Evolutionary conservation across 2,113 vertebrate species (phyloP).

Genomic region (Microcebus griseorufus): DNA sequence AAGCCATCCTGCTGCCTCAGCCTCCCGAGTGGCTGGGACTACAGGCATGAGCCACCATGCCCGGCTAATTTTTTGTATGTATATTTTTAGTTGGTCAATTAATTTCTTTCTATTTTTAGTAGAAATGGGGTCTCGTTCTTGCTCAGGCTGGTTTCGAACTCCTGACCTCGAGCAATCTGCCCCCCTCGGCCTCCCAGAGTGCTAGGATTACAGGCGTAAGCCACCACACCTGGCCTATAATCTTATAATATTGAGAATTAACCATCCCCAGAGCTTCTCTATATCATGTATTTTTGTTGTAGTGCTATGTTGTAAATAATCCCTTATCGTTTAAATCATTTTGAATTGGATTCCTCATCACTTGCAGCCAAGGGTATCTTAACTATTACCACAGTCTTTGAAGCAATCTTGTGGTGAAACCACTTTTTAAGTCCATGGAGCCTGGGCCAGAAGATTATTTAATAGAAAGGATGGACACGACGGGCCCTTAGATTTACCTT

Average conservation of each 20-base stretch:
- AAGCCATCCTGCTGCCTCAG: no score
- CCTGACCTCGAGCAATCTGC: no score
- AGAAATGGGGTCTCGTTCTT: no score
- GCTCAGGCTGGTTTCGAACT: no score
- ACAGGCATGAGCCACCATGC: no score
- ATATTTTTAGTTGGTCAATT: no score
- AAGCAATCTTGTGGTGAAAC: neutral
- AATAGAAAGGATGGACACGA: neutral
- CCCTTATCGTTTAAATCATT: neutral
- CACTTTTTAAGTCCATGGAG: neutral
- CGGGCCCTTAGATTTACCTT: neutral
- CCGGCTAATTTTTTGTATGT: no score
- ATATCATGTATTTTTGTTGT: neutral
- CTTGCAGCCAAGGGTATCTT: neutral
- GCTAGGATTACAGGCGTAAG: no score
- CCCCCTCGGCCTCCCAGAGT: no score
- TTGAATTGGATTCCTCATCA: neutral
- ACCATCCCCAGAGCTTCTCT: neutral
- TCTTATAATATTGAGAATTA: neutral
- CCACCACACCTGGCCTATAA: neutral
- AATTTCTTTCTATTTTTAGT: no score
- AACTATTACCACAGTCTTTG: slow-evolving; percentile 4
- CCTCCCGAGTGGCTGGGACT: no score
- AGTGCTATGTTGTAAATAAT: neutral
- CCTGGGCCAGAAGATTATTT: neutral